phyloP scores from a whole-genome alignment of 2,797 vertebrate species.

The Intellagama lesueurii region DNA sequence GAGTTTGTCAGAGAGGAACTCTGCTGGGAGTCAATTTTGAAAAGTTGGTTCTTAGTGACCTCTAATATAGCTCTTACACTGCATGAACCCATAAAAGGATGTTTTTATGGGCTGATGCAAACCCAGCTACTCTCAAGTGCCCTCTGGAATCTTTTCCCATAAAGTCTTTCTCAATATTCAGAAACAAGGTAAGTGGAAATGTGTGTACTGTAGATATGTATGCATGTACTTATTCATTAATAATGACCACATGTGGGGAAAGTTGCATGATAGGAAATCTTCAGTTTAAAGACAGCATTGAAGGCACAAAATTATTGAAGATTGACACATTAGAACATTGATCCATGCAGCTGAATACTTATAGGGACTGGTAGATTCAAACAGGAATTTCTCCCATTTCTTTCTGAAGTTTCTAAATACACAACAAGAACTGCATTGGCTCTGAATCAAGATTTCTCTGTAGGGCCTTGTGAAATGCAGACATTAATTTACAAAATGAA shows the following conservation, averaged over 20 bases:
- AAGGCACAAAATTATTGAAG: neutral
- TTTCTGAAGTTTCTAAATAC: neutral
- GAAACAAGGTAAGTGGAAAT: neutral
- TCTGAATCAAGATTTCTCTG: neutral
- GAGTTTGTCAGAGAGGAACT: neutral
- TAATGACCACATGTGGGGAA: neutral
- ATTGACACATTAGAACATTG: neutral
- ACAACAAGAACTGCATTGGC: neutral
- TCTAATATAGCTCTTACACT: neutral
- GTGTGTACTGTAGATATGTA: too few species aligned
- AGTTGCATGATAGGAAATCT: neutral
- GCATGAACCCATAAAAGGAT: neutral
- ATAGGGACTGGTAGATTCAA: too few species aligned
- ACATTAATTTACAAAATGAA: neutral
- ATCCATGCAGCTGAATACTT: too few species aligned
- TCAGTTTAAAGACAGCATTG: neutral
- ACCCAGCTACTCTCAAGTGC: neutral
- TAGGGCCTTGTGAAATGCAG: neutral
- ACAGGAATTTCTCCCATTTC: too few species aligned
- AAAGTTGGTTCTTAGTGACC: slow-evolving; percentile 10
- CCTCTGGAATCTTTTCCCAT: neutral
- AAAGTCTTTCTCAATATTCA: neutral
- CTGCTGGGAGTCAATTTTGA: too few species aligned
- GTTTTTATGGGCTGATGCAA: neutral
- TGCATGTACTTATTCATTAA: neutral